phyloP scores from a whole-genome alignment of 2,797 vertebrate species.

The Schizothorax lantsangensis region DNA sequence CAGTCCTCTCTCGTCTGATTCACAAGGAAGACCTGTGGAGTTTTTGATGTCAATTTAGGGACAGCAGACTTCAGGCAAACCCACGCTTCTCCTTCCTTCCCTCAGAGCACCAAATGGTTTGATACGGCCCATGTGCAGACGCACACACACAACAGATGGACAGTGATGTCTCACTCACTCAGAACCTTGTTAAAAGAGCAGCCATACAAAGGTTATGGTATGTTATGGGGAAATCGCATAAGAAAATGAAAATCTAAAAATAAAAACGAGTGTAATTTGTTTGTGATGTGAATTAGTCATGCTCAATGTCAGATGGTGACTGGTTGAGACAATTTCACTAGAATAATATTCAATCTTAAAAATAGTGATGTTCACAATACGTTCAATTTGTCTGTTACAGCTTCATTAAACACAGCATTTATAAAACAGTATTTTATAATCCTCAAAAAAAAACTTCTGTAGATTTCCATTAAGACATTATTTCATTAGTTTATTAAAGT shows the following conservation, averaged over 20 bases:
- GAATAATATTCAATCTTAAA: not conserved
- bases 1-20: conserved; percentile 54
- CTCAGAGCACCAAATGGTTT: conserved; percentile 56
- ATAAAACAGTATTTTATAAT: not conserved
- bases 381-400: not conserved
- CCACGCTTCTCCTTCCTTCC: conserved; percentile 30
- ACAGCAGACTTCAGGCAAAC: conserved; percentile 58
- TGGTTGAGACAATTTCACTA: not conserved
- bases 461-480: not conserved
- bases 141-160: conserved; percentile 32
- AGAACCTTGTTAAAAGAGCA: conserved; percentile 21
- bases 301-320: not conserved
- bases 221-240: conserved; percentile 24
- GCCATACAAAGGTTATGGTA: not conserved
- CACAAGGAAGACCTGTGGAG: conserved; percentile 64
- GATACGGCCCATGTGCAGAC: conserved; percentile 49
- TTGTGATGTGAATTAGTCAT: not conserved
- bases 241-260: conserved; percentile 16
- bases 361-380: not conserved
- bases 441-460: not conserved
- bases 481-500: not conserved
- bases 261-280: conserved; percentile 28
- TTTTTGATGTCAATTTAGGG: conserved; percentile 57
- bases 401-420: not conserved
- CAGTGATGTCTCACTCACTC: conserved; percentile 17